Base-by-base conservation (phyloP, 1,140 invertebrate genomes). In the Xylocopa sonorina region DNA sequence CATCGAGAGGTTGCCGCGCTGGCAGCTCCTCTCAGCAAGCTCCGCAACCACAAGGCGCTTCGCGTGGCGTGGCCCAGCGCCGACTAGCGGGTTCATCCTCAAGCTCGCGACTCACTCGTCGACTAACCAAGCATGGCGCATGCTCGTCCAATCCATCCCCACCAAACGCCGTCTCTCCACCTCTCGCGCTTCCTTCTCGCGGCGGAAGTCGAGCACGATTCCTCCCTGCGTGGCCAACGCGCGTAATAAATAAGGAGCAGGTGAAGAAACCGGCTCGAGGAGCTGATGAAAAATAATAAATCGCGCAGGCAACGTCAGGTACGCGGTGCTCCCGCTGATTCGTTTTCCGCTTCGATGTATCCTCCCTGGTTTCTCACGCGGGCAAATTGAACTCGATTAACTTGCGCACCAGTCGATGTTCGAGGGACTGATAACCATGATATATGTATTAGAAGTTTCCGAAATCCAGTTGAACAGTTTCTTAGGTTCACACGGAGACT, bases 11-110 rank as follows among this genome's bases (percentile, higher is more conserved):
- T 76, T 73, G 72, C 83, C 82, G 62, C 67, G 55, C 58, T 68
- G 72, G 60, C 76, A 57, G 78, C 64, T 84, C 78, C 64, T 81
- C 62, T 64, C 63, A 16, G 38, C 75, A 75, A 76, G 74, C 77
- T 84, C 53, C 82, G 74, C 83, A 79, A 80, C 81, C 78, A 83
- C 69, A 85, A 73, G 83, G 88, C 86, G 85, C 88, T 88, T 81
- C 82, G 82, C 88, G 87, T 84, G 86, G 81, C 84, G 79, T 84
- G 84, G 88, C 85, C 80, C 84, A 91, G 90, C 91, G 90, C 90
- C 91, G 89, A 91, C 91, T 92, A 89, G 89, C 88, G 91, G 89
- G 68, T 68, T 80, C 83, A 83, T 46, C 67, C 58, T 79, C 24
- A 84, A 87, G 16, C 72, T 87, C 60, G 6, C 71, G 21, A 27